phyloP scores from a whole-genome alignment of 2,888 invertebrate species.

The Melieria omissa region DNA sequence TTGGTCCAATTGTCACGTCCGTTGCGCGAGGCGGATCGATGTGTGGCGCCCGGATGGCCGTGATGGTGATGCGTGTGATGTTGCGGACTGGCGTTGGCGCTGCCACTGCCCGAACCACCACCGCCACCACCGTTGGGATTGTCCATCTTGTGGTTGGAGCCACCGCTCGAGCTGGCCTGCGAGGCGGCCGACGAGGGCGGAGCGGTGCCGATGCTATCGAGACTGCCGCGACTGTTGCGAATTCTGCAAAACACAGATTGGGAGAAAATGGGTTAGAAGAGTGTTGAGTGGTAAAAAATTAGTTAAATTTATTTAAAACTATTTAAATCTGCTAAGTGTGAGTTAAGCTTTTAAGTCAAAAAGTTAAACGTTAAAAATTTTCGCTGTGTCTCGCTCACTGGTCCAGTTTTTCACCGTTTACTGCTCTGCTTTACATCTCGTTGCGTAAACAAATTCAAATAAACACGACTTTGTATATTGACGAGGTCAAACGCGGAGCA shows the following conservation, averaged over 20 bases:
- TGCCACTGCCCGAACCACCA: slow-evolving; percentile 32
- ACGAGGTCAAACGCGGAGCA: no score
- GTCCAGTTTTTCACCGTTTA: no score
- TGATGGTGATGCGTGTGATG: slow-evolving; percentile 44
- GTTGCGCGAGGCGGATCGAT: slow-evolving; percentile 58
- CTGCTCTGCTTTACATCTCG: no score
- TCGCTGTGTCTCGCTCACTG: no score
- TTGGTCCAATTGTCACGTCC: slow-evolving; percentile 66
- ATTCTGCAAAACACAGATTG: slow-evolving; percentile 53
- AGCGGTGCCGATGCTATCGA: slow-evolving; percentile 65
- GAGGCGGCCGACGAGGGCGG: slow-evolving; percentile 62
- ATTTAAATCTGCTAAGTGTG: no score
- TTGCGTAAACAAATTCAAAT: no score
- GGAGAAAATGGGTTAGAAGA: no score
- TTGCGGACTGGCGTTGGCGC: slow-evolving; percentile 46
- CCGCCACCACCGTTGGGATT: slow-evolving; percentile 39
- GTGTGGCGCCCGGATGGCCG: slow-evolving; percentile 34
- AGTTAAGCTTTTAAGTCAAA: no score
- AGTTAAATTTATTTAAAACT: no score
- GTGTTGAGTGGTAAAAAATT: no score
- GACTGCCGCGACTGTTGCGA: slow-evolving; percentile 66
- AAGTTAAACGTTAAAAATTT: no score
- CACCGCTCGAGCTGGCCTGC: slow-evolving; percentile 60
- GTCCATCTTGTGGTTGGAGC: slow-evolving; percentile 56
- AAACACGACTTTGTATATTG: no score